A percentile compares a stretch with the other conserved stretches of the same genome.
Evolutionary conservation across 2,797 vertebrate species (phyloP).

Genomic region (Pseudopleuronectes americanus): DNA sequence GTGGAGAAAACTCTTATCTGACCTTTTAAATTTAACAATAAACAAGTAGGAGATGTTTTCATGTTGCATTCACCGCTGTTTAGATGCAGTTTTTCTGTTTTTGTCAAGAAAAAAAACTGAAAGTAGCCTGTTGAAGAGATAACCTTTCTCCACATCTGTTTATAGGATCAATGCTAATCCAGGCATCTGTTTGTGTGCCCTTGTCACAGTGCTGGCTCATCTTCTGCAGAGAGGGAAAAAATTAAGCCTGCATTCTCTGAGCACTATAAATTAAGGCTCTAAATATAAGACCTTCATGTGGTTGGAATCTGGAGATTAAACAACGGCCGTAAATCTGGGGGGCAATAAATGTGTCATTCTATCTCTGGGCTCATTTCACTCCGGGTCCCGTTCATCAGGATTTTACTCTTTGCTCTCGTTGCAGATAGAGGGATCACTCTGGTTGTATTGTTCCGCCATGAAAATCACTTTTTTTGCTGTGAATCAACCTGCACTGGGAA

Average conservation of each 20-base stretch:
- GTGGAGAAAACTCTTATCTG: slow-evolving; percentile 1
- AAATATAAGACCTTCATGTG: slow-evolving; percentile 78
- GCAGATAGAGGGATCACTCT: slow-evolving; percentile 63
- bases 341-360: slow-evolving; percentile 71
- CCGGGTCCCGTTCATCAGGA: slow-evolving; percentile 54
- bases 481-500: slow-evolving; percentile 51
- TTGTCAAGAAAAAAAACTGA: slow-evolving; percentile 13
- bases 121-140: slow-evolving; percentile 45
- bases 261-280: slow-evolving; percentile 72
- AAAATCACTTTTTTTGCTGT: slow-evolving; percentile 49
- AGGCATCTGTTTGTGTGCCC: slow-evolving; percentile 69
- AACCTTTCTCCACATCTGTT: slow-evolving; percentile 71
- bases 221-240: slow-evolving; percentile 65
- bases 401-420: slow-evolving; percentile 45
- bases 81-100: background rate
- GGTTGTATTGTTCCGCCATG: slow-evolving; percentile 52
- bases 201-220: slow-evolving; percentile 65
- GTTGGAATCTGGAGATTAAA: slow-evolving; percentile 83
- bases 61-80: background rate
- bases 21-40: background rate
- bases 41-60: background rate
- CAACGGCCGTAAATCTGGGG: slow-evolving; percentile 77
- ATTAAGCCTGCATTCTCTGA: slow-evolving; percentile 68
- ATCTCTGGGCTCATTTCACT: slow-evolving; percentile 68
- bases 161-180: slow-evolving; percentile 69